Evolutionary conservation across 2,888 invertebrate species (phyloP).

Genomic region (Ennomos fuscantarius): DNA sequence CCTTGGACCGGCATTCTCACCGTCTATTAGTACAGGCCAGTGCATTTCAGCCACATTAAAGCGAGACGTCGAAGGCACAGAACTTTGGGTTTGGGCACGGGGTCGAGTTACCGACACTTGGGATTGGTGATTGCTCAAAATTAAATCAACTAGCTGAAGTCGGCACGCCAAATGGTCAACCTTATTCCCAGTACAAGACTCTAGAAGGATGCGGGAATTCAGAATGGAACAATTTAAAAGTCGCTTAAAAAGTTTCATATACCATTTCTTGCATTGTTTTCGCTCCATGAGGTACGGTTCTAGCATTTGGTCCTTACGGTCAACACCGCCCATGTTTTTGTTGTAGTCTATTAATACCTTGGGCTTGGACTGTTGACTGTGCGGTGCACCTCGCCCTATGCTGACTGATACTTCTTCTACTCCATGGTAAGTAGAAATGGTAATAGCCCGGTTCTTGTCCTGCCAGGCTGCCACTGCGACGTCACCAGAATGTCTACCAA

Average conservation of each 20-base stretch:
- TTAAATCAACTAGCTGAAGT: no score
- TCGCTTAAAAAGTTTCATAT: constrained; percentile 34
- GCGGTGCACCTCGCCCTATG: constrained; percentile 4
- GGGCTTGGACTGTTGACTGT: constrained; percentile 1
- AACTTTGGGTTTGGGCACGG: no score
- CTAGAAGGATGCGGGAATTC: not conserved
- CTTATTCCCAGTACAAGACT: no score
- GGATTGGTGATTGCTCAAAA: no score
- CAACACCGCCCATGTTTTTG: constrained; percentile 22
- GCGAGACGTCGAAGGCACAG: no score
- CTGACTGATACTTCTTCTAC: constrained; percentile 8
- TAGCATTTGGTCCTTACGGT: constrained; percentile 17
- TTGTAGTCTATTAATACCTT: constrained; percentile 11
- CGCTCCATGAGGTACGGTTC: constrained; percentile 32
- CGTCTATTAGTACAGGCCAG: no score
- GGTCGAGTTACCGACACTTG: no score
- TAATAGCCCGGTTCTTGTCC: constrained; percentile 13
- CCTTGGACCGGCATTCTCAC: no score
- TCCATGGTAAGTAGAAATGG: constrained; percentile 20
- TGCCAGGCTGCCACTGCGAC: constrained; percentile 12
- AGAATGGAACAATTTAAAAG: constrained; percentile 9
- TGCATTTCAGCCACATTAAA: no score
- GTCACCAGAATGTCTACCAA: constrained; percentile 5
- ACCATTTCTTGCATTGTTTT: constrained; percentile 32
- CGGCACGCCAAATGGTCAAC: no score